Evolutionary conservation across 2,888 invertebrate species (phyloP).

Genomic region (Syritta pipiens): DNA sequence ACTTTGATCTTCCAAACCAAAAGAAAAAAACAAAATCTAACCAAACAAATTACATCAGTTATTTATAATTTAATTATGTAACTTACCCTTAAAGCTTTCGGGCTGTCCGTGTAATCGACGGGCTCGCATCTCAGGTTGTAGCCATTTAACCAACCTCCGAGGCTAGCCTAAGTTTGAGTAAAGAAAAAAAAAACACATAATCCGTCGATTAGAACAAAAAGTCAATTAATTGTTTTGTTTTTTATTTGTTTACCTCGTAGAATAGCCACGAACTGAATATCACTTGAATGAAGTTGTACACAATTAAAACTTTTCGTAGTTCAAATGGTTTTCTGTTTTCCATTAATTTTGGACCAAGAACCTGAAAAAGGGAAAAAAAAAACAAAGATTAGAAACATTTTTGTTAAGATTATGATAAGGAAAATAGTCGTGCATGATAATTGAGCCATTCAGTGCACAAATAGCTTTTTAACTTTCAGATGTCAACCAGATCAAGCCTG

Average conservation of each 20-base stretch:
- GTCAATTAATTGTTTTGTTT: too few relatives aligned
- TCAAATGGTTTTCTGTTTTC: conserved; percentile 91
- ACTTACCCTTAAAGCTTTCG: conserved; percentile 85
- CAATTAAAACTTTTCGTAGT: conserved; percentile 86
- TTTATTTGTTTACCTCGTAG: conserved; percentile 79
- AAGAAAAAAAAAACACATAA: conserved; percentile 25
- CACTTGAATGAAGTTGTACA: conserved; percentile 90
- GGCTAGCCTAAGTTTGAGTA: conserved; percentile 79
- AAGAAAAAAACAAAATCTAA: not conserved
- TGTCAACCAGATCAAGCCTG: too few relatives aligned
- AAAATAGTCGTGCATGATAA: too few relatives aligned
- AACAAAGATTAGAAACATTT: not conserved
- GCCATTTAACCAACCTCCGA: conserved; percentile 85
- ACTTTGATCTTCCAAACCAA: not conserved
- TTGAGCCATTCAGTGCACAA: too few relatives aligned
- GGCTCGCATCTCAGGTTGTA: conserved; percentile 90
- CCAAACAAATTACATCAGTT: not conserved
- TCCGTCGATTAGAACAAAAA: too few relatives aligned
- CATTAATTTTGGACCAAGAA: conserved; percentile 90
- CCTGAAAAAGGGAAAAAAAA: conserved; percentile 77
- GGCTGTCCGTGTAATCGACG: conserved; percentile 87
- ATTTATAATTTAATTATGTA: not conserved
- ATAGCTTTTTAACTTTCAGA: too few relatives aligned
- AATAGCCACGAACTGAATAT: conserved; percentile 81
- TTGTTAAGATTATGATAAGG: too few relatives aligned